Base-by-base conservation (phyloP, 1,140 invertebrate genomes). In the Ruditapes philippinarum region DNA sequence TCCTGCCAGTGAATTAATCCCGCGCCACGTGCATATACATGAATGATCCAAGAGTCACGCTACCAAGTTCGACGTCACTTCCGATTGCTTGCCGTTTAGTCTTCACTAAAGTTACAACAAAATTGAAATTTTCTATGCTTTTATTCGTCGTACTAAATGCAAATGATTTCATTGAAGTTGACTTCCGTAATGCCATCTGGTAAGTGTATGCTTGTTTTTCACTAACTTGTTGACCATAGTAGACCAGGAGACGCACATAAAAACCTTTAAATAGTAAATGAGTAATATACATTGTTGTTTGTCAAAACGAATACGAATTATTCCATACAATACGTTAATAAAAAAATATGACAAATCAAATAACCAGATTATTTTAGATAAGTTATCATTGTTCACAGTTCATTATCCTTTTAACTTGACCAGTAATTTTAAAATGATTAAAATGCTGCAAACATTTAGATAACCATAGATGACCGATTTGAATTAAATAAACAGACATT, bases 1-100 rank as follows among this genome's bases (percentile, higher is more conserved):
- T 96, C 95, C 84, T 96, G 95, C 95, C 95, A 96, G 81, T 96
- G 95, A 19, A 94, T 83, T 12, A 96, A 91, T 40, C 94, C 94
- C 36, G 95, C 94, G 7, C 95, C 95, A 19, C 95, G 90, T 1
- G 95, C 94, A 81, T 94, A 95, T n/a, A n/a, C 95, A 95, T 95
- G 74, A 95, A 95, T 1, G 95, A 93, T 19, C 95, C 95, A 28
- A 95, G 76, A 12, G 93, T 89, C n/a, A 94, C 89, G 33, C 91
- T 90, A 17, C 94, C 95, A 76, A 95, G 94, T 31, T 94, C 93
- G 42, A 93, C 89, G 54, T 94, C 93, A 57, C 92, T 90, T 1
- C 80, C 36, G 12, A 76, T 49, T 0, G 87, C 40, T 9, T 73
- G 80, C 7, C 91, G 38, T n/a, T 81, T 49, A 12, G 92, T 92